Conservation (phyloP, 2,797 vertebrate genomes). For the Danio tinwini region DNA sequence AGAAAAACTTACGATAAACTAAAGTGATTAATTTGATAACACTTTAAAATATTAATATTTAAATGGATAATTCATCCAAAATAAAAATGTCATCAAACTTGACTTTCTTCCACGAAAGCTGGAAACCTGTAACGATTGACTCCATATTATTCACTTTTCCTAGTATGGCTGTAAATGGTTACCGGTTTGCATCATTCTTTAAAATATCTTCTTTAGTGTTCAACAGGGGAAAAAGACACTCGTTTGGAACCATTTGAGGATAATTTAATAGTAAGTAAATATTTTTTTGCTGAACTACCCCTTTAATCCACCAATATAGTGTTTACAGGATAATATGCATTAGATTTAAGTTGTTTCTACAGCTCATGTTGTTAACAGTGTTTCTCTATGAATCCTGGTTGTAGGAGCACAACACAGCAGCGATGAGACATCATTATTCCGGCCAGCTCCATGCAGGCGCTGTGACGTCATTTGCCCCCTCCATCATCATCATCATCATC, state of each 20-base stretch:
- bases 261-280: too few species aligned
- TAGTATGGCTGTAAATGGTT: too few species aligned
- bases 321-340: not conserved
- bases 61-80: too few species aligned
- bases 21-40: not conserved
- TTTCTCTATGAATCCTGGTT: not conserved
- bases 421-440: slow-evolving; percentile 35
- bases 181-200: too few species aligned
- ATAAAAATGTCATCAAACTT: not conserved
- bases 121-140: too few species aligned
- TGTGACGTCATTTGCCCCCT: slow-evolving; percentile 81
- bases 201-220: too few species aligned
- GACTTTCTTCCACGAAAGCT: too few species aligned
- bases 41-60: too few species aligned
- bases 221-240: too few species aligned
- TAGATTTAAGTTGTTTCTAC: not conserved
- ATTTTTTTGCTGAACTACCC: too few species aligned
- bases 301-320: not conserved
- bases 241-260: too few species aligned
- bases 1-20: not conserved
- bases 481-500: slow-evolving; percentile 56
- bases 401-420: slow-evolving; percentile 8
- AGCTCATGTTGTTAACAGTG: not conserved
- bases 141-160: too few species aligned
- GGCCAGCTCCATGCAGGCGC: slow-evolving; percentile 69